Percentiles rank a stretch among this genome's conserved stretches.
phyloP scores from a whole-genome alignment of 1,140 invertebrate genomes.

The Neodiprion virginianus region DNA sequence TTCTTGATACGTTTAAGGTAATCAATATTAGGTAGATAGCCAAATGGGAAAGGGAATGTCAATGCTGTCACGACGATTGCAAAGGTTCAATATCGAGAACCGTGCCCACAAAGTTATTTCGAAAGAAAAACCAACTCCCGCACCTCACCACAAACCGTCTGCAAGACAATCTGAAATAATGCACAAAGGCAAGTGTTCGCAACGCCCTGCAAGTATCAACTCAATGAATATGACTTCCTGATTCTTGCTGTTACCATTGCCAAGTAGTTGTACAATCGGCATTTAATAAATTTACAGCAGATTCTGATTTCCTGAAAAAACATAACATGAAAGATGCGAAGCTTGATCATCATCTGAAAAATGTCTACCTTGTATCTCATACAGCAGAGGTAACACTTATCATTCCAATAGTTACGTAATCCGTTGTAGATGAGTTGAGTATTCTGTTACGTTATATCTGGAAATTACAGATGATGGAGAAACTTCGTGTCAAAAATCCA shows the following conservation, averaged over 20 bases:
- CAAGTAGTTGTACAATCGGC: neutral
- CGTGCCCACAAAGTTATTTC: conserved; percentile 72
- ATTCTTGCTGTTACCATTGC: neutral
- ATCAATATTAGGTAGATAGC: too few relatives aligned
- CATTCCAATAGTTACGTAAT: conserved; percentile 21
- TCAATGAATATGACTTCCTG: conserved; percentile 18
- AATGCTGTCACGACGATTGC: conserved; percentile 56
- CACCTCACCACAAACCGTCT: conserved; percentile 68
- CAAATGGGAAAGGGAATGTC: conserved; percentile 66
- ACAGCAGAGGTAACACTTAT: conserved; percentile 51
- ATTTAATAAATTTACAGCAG: conserved; percentile 54
- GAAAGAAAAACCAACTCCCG: conserved; percentile 70
- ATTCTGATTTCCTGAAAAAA: conserved; percentile 67
- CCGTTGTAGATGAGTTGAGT: neutral
- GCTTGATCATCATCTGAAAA: conserved; percentile 68
- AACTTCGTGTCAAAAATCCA: conserved; percentile 33
- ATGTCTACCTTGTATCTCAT: conserved; percentile 73
- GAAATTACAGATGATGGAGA: conserved; percentile 13
- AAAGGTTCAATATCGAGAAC: conserved; percentile 74
- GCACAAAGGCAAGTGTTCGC: conserved; percentile 60
- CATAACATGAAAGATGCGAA: conserved; percentile 65
- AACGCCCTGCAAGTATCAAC: conserved; percentile 25
- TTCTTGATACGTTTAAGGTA: too few relatives aligned
- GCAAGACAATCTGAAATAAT: conserved; percentile 68
- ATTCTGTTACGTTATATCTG: conserved; percentile 23